phyloP scores from a whole-genome alignment of 2,888 invertebrate species.

The Ormyrus thymus region DNA sequence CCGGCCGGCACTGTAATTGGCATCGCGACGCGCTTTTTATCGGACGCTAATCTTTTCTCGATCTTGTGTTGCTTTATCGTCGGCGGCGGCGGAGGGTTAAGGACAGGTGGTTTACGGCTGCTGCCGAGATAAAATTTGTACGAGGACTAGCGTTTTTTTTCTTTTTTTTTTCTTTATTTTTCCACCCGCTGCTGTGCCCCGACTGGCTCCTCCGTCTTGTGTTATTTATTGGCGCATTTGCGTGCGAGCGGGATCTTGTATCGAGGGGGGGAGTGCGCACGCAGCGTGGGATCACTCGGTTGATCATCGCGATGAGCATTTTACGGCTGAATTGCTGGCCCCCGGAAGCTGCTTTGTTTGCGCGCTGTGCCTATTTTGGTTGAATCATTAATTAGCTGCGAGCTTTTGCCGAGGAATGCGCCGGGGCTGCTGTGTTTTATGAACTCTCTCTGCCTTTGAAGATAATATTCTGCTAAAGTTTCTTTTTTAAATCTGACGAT shows the following conservation, averaged over 20 bases:
- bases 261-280: background rate
- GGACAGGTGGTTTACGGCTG: slow-evolving; percentile 27
- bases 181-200: background rate
- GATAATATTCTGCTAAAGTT: no score
- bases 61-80: slow-evolving; percentile 39
- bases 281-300: no score
- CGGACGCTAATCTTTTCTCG: slow-evolving; percentile 53
- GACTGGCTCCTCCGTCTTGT: no score
- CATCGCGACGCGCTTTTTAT: slow-evolving; percentile 36
- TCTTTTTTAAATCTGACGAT: no score
- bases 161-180: slow-evolving; percentile 9
- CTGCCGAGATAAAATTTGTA: slow-evolving; percentile 38
- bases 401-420: no score
- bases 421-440: no score
- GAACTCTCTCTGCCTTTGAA: no score
- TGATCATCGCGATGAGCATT: no score
- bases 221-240: slow-evolving; percentile 46
- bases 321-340: no score
- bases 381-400: no score
- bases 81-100: slow-evolving; percentile 2
- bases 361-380: no score
- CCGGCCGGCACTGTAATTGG: slow-evolving; percentile 47
- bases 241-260: background rate
- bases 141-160: slow-evolving; percentile 1
- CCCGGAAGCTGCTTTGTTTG: no score